Base-by-base conservation (phyloP, 2,113 vertebrate species). In the Oplegnathus fasciatus region DNA sequence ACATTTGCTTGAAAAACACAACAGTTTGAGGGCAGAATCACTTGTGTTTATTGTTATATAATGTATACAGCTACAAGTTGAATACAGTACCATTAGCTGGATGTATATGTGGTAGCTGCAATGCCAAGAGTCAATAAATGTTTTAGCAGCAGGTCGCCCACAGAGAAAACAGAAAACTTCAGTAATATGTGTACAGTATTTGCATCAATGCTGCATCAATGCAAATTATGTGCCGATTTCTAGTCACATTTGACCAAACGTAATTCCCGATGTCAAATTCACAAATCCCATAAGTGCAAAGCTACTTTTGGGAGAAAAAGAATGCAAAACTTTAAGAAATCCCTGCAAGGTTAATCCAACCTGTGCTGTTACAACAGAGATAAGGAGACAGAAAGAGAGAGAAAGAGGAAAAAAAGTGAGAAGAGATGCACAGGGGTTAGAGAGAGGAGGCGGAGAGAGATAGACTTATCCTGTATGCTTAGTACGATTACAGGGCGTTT, bases 311-410 rank as follows among this genome's bases (percentile, higher is more conserved):
- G 22, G 14, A 58, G 46, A 57, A 48, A 61, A 61, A 46, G 28
- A 69, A 58, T 58, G 18, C 10, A 54, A 75, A 69, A 75, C 9
- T 79, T 75, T 61, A 76, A 82, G 70, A 78, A 37, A 73, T 18
- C 46, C 15, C 54, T 62, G 76, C 57, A 73, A 54, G 80, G 79
- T 72, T 60, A 86, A 83, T 85, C 64, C 75, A 73, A 73, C 48
- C 24, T 65, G 32, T 50, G 62, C 62, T 64, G 68, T 75, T 66
- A 70, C 69, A 82, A 75, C 54, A 65, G 9, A 84, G 85, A 86
- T 79, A 78, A 78, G 69, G 26, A 72, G 52, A 57, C 32, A 75
- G 37, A 75, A 34, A 64, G 44, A 65, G 42, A 57, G 1, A 50
- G 69, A 74, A 54, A 73, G 6, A 44, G 46, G 52, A 30, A 48